Conservation (phyloP, 2,797 vertebrate species). For the Oreochromis mossambicus region DNA sequence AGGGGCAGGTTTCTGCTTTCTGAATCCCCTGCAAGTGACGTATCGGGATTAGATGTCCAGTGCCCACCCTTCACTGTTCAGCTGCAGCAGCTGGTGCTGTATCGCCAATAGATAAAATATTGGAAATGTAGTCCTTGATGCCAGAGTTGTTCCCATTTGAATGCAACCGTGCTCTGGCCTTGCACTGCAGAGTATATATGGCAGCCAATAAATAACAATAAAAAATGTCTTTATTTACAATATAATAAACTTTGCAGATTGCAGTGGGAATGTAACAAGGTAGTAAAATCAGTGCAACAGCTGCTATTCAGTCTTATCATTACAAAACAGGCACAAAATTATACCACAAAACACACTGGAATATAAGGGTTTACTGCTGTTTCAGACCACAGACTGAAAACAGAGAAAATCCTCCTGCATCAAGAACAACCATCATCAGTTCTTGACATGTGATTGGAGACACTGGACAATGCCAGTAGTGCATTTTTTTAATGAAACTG, state of each 20-base stretch:
- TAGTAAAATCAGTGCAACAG: background rate
- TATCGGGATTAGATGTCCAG: slow-evolving; percentile 54
- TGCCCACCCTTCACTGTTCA: slow-evolving; percentile 42
- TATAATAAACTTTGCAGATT: background rate
- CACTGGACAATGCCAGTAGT: background rate
- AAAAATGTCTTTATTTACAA: background rate
- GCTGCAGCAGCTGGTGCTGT: slow-evolving; percentile 15
- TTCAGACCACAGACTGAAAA: background rate
- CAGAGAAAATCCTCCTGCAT: background rate
- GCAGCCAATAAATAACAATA: background rate
- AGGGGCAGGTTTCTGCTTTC: slow-evolving; percentile 68
- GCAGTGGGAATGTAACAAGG: background rate
- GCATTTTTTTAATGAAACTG: background rate
- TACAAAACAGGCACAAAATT: background rate
- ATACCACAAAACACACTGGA: background rate
- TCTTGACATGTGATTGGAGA: background rate
- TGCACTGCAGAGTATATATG: background rate
- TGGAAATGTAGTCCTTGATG: background rate
- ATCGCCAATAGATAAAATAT: background rate
- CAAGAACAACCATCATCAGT: background rate
- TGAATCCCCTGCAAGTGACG: slow-evolving; percentile 74
- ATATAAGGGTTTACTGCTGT: background rate
- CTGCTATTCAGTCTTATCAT: background rate
- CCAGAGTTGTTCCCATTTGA: background rate
- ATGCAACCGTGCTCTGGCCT: background rate